phyloP scores from a whole-genome alignment of 2,113 vertebrate species.

The Garra rufa region DNA sequence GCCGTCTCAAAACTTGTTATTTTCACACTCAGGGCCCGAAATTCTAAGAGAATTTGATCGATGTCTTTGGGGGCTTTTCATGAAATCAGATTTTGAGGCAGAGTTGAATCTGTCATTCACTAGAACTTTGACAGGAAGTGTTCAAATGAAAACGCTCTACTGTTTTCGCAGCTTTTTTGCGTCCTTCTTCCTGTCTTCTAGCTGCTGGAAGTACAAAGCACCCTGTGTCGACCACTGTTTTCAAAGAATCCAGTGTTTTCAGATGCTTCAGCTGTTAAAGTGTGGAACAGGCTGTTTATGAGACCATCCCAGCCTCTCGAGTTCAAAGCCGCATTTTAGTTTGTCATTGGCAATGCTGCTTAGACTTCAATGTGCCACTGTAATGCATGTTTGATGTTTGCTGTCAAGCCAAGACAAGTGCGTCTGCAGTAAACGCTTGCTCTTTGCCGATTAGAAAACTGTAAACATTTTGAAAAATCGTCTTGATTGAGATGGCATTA shows the following conservation, averaged over 20 bases:
- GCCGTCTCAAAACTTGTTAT: constrained; percentile 26
- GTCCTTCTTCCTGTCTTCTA: background rate
- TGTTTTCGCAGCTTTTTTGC: background rate
- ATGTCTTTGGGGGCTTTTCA: constrained; percentile 24
- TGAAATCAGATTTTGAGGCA: constrained; percentile 9
- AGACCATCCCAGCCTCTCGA: background rate
- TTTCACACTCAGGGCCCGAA: background rate
- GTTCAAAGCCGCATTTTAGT: constrained; percentile 23
- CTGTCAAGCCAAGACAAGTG: constrained; percentile 27
- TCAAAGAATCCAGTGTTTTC: constrained; percentile 28
- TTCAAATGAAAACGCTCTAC: background rate
- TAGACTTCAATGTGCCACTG: constrained; percentile 37
- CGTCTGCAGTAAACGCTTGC: constrained; percentile 8
- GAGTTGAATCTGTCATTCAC: background rate
- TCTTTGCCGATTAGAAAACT: constrained; percentile 43
- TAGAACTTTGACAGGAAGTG: background rate
- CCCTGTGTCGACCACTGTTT: background rate
- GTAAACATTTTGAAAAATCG: constrained; percentile 44
- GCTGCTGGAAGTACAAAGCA: constrained; percentile 2
- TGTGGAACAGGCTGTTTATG: background rate
- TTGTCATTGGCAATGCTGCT: background rate
- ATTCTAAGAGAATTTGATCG: constrained; percentile 4
- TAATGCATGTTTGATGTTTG: constrained; percentile 36
- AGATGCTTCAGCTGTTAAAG: background rate
- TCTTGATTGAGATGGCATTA: constrained; percentile 39